A percentile compares a stretch with the other conserved stretches of the same genome.
Evolutionary conservation across 2,113 vertebrate genomes (phyloP).

Genomic region (Rhinolophus sinicus): DNA sequence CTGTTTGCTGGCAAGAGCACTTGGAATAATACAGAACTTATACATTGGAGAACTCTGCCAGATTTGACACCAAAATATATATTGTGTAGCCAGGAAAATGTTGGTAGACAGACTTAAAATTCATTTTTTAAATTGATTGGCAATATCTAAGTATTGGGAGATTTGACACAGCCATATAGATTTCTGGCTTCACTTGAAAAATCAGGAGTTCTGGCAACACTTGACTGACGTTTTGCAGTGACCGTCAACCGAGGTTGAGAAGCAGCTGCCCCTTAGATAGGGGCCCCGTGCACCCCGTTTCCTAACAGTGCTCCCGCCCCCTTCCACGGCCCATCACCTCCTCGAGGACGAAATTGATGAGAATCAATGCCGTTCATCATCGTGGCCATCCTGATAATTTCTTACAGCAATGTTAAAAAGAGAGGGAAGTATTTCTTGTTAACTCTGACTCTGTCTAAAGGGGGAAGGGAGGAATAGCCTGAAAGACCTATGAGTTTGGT

Average conservation of each 20-base stretch:
- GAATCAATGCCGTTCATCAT: neutral
- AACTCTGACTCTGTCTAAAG: neutral
- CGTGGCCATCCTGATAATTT: neutral
- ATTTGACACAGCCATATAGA: neutral
- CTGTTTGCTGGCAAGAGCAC: neutral
- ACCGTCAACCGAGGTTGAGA: neutral
- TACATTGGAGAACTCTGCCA: neutral
- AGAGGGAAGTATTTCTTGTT: neutral
- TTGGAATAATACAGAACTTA: neutral
- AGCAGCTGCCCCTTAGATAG: no score
- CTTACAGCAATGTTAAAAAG: neutral
- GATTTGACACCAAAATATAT: neutral
- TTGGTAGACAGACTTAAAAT: neutral
- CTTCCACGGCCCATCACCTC: accelerated
- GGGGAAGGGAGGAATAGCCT: neutral
- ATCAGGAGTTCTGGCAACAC: neutral
- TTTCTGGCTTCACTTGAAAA: neutral
- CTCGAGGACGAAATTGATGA: neutral
- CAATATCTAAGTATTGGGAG: neutral
- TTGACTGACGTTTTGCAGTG: neutral
- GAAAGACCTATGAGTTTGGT: neutral
- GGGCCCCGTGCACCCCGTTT: accelerated
- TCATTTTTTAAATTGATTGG: neutral
- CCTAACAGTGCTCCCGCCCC: no score
- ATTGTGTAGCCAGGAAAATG: neutral